phyloP scores from a whole-genome alignment of 1,140 invertebrate genomes.

The Teleogryllus occipitalis region DNA sequence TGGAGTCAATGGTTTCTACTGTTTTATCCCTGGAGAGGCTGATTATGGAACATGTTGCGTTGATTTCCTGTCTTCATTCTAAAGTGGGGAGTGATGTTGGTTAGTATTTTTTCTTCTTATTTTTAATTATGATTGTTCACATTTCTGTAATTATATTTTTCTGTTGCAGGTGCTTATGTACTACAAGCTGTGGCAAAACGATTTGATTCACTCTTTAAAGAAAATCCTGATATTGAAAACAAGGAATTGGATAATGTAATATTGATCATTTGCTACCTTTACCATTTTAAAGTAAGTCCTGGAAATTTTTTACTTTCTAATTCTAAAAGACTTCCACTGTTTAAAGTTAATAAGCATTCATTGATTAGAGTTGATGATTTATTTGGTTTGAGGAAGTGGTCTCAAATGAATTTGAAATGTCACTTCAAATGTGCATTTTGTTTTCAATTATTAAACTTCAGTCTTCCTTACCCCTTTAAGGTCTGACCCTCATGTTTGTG shows the following conservation, averaged over 20 bases:
- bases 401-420: too few species aligned
- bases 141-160: conserved; percentile 29
- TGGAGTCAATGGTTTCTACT: conserved; percentile 54
- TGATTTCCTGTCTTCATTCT: conserved; percentile 76
- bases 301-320: too few species aligned
- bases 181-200: conserved; percentile 51
- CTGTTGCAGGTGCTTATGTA: conserved; percentile 13
- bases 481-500: too few species aligned
- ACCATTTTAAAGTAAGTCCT: conserved; percentile 74
- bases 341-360: too few species aligned
- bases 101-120: conserved; percentile 24
- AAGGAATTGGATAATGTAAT: conserved; percentile 83
- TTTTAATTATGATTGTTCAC: background rate
- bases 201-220: conserved; percentile 52
- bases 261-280: conserved; percentile 70
- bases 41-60: conserved; percentile 72
- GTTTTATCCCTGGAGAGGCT: conserved; percentile 66
- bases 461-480: too few species aligned
- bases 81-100: conserved; percentile 87
- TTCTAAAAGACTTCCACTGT: too few species aligned
- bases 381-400: too few species aligned
- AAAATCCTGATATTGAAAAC: conserved; percentile 49
- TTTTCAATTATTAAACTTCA: too few species aligned
- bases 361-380: too few species aligned
- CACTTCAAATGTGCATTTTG: too few species aligned